phyloP scores from a whole-genome alignment of 2,888 invertebrate genomes.

The Apamea crenata region DNA sequence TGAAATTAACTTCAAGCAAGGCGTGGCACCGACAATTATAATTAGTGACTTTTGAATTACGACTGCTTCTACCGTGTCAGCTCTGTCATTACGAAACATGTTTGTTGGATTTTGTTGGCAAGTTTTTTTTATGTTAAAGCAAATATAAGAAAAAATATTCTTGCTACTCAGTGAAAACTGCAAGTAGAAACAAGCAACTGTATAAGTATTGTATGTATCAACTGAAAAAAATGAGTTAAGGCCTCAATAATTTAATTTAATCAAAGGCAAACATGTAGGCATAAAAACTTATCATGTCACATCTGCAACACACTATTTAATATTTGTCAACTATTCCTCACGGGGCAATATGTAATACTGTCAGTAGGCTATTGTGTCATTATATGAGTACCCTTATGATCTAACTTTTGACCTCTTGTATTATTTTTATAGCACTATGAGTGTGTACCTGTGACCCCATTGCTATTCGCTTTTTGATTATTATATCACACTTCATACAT shows the following conservation, averaged over 20 bases:
- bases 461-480: neutral
- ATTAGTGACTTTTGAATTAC: neutral
- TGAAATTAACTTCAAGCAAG: neutral
- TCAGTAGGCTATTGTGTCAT: slow-evolving; percentile 26
- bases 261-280: too few relatives aligned
- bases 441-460: slow-evolving; percentile 16
- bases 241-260: too few relatives aligned
- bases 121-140: too few relatives aligned
- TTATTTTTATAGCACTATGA: slow-evolving; percentile 21
- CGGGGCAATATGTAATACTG: slow-evolving; percentile 20
- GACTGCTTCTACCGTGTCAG: neutral
- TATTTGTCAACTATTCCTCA: slow-evolving; percentile 21
- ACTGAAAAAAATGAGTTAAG: neutral
- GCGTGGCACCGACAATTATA: neutral
- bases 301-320: slow-evolving; percentile 3
- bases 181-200: too few relatives aligned
- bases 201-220: too few relatives aligned
- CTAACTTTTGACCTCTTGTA: slow-evolving; percentile 37
- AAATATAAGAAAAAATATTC: too few relatives aligned
- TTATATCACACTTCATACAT: neutral
- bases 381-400: slow-evolving; percentile 17
- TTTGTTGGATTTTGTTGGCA: neutral
- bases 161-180: too few relatives aligned
- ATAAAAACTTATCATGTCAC: neutral
- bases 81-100: neutral